Evolutionary conservation across 2,113 vertebrate species (phyloP).

Genomic region (Euleptes europaea): DNA sequence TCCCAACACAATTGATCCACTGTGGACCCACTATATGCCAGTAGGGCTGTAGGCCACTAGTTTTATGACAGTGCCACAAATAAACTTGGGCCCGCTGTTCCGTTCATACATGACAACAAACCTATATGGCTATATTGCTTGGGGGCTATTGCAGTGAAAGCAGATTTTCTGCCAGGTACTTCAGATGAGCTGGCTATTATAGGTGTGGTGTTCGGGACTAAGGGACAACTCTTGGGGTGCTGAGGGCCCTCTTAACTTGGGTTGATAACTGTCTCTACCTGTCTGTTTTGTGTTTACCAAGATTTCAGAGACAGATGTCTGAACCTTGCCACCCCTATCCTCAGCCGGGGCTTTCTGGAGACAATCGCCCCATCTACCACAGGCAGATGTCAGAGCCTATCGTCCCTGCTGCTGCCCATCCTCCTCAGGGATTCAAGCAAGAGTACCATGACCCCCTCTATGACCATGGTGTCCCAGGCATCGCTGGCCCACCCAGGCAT

Average conservation of each 20-base stretch:
- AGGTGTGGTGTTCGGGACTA: neutral
- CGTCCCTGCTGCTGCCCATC: constrained; percentile 74
- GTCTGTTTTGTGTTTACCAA: constrained; percentile 45
- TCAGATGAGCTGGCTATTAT: neutral
- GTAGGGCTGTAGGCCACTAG: neutral
- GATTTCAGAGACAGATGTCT: constrained; percentile 95
- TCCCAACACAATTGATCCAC: neutral
- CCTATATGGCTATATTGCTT: neutral
- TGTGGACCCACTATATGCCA: neutral
- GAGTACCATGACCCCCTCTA: constrained; percentile 91
- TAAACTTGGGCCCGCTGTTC: neutral
- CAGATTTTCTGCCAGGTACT: neutral
- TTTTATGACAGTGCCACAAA: neutral
- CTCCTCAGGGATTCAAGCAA: constrained; percentile 92
- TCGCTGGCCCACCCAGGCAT: constrained; percentile 73
- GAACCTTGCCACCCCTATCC: constrained; percentile 88
- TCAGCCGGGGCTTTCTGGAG: constrained; percentile 78
- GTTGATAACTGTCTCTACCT: rapidly evolving
- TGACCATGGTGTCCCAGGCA: constrained; percentile 83
- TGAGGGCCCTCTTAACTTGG: neutral
- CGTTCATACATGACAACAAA: neutral
- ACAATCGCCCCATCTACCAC: constrained; percentile 87
- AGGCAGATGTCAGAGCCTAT: constrained; percentile 94
- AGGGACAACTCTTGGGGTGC: neutral
- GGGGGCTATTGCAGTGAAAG: neutral